Base-by-base conservation (phyloP, 2,888 invertebrate genomes). In the Steinernema carpocapsae region DNA sequence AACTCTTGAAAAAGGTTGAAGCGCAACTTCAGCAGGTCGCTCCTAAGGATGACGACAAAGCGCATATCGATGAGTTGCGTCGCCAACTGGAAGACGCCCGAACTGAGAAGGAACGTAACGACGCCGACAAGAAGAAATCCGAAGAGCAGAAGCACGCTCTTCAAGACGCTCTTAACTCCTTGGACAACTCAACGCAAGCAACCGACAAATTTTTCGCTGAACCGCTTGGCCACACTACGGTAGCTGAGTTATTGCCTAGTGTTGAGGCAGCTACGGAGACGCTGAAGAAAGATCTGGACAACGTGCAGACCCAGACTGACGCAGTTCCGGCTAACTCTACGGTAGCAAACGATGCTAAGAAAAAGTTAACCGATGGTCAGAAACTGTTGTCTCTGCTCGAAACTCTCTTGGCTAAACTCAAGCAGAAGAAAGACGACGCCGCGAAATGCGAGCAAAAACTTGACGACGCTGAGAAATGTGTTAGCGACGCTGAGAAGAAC, bases 1-100 rank as follows among this genome's bases (percentile, higher is more conserved):
- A 72, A 24, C 52, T 72, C 52, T 29, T 32, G 22, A 32, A 72
- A 24, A 51, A 72, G 52, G 48, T 72, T 51, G 72, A 72, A 22
- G 51, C 32, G 37, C 52, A 52, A 37, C 29, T 42, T 29, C 42
- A 22, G 24, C 51, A 72, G 19, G 37, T 52, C 22, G 48, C 24
- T 45, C 72, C 52, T 1, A 24, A 14, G n/a, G 72, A 51, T 6
- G 72, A 51, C 32, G 22, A 29, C 72, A 19, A 24, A n/a, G 42
- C 46, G 52, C 52, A 52, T 0, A 46, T 72, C 37, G 72, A 72
- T 12, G 32, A 24, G 32, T 19, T 64, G 29, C 56, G 64, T 24
- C 48, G 51, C 26, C 73, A 59, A 26, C 29, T 73, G 52, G 51
- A 72, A 1, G 73, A 46, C 42, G 56, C 56, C 72, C 56, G 51